Evolutionary conservation across 1,140 invertebrate genomes (phyloP).

Genomic region (Helicoverpa armigera): DNA sequence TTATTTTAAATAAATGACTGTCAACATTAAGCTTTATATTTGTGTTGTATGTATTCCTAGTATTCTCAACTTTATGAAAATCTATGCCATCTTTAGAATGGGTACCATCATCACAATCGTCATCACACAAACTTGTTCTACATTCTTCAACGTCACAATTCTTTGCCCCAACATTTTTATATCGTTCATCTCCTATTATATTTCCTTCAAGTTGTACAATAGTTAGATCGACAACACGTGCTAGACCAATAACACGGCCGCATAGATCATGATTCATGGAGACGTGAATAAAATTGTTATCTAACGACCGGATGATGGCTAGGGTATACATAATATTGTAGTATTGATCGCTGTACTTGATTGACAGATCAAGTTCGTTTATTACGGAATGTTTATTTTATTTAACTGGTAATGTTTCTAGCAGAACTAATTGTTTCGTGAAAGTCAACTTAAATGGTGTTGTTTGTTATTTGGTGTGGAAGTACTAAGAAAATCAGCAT

Average conservation of each 20-base stretch:
- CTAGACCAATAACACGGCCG: constrained; percentile 8
- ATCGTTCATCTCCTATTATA: not conserved
- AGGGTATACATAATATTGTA: not conserved
- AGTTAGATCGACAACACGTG: constrained; percentile 18
- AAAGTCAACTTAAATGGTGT: too few relatives aligned
- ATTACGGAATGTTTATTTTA: not conserved
- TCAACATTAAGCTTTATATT: not conserved
- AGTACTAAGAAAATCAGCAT: too few relatives aligned
- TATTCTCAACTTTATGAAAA: too few relatives aligned
- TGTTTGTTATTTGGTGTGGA: too few relatives aligned
- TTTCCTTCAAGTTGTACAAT: not conserved
- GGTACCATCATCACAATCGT: too few relatives aligned
- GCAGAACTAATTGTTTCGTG: too few relatives aligned
- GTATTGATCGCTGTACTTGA: not conserved
- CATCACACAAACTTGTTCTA: not conserved
- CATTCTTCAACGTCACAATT: not conserved
- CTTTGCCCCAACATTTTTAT: not conserved
- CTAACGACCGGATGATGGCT: constrained; percentile 17
- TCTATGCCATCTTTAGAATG: too few relatives aligned
- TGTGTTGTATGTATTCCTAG: too few relatives aligned
- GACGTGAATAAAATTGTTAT: constrained; percentile 38
- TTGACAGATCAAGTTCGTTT: not conserved
- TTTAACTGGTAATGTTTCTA: too few relatives aligned
- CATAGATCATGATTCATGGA: constrained; percentile 42
- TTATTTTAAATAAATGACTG: not conserved